These are phyloP conservation scores for Epizoanthus ramosus DNA, from an alignment of 92 coral and sea anemone genomes.

Conservation along the genomic window DNA sequence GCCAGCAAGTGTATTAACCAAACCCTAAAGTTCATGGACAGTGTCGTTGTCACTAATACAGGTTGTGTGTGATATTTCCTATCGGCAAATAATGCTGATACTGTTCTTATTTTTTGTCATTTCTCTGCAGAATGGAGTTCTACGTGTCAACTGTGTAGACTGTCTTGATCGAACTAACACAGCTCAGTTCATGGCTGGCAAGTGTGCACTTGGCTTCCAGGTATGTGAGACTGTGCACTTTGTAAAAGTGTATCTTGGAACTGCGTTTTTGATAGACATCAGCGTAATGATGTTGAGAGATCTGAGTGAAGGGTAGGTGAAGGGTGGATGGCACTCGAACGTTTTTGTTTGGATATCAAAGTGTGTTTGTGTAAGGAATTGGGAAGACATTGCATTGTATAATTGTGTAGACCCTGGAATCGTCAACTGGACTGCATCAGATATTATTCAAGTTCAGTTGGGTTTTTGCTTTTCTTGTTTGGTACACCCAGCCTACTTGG, in stretches of 20 bases:
- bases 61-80: background rate
- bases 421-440: no score
- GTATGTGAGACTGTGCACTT: conserved; percentile 28
- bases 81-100: no score
- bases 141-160: conserved; percentile 97
- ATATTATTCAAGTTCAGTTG: background rate
- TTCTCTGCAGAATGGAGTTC: conserved; percentile 75
- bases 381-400: no score
- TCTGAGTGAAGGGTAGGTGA: background rate
- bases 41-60: background rate
- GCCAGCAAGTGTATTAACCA: background rate
- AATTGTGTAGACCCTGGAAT: no score
- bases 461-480: background rate
- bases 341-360: no score
- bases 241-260: background rate
- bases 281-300: background rate
- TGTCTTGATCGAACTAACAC: conserved; percentile 98
- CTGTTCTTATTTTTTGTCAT: background rate
- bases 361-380: no score
- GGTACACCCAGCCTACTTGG: no score
- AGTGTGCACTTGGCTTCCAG: conserved; percentile 97
- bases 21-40: background rate
- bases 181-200: conserved; percentile 99
- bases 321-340: no score
- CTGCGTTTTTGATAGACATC: background rate